Evolutionary conservation across 2,888 invertebrate species (phyloP), one percentile per base, ranked within the genome.

Genomic region (Mimumesa dahlbomi): DNA sequence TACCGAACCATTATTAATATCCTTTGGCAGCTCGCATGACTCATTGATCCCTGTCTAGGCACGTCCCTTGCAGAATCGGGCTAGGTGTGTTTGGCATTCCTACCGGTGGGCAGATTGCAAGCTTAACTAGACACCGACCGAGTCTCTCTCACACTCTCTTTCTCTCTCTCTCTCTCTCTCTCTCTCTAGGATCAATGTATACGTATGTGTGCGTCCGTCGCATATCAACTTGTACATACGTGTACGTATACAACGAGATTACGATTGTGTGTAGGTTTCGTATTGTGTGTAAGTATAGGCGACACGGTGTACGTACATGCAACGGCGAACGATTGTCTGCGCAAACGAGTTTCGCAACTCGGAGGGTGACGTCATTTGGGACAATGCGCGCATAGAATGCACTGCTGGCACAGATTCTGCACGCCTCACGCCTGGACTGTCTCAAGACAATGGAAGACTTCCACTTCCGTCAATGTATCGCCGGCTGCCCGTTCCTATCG

Each of bases 381-480:
- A 83, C 82, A 82, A 82, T 80, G 77, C 73, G 58, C 71, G 75
- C 77, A 73, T 75, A 79, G 67, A 67, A 58, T 78, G 79, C 75
- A 77, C 82, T 80, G 78, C 81, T 83, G 82, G 82, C 81, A 85
- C 81, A 85, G 85, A 84, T 85, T 82, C 78, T 73, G 73, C 76
- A 59, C 71, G 75, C 72, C 63, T 65, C 67, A 54, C 49, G 57
- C 31, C 61, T 40, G 56, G 50, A 6, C 58, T 67, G 65, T 31
- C 53, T 62, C 52, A 46, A 71, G 63, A 80, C 79, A 80, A 80
- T 80, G 62, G 79, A 50, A 50, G 58, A 71, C 81, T 64, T 75
- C 72, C 53, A 67, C 71, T 81, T 81, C 79, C 73, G 82, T 77
- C 74, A 58, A 69, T 70, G 57, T 53, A 58, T 49, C 56, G 58